Evolutionary conservation across 2,113 vertebrate species (phyloP).

Genomic region (Anolis sagrei): DNA sequence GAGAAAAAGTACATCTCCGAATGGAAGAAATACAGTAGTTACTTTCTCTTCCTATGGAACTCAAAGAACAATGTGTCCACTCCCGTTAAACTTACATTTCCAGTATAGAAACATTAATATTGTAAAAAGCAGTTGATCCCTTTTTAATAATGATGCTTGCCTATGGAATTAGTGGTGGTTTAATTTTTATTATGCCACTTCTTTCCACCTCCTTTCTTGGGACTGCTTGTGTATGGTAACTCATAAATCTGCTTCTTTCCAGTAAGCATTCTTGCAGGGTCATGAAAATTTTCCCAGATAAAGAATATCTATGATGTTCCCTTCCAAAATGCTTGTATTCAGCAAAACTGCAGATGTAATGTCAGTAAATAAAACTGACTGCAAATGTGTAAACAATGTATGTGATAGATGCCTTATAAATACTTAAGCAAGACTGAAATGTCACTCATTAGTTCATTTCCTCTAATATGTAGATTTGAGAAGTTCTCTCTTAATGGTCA

Average conservation of each 20-base stretch:
- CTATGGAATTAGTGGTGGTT: not conserved
- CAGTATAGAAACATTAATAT: not conserved
- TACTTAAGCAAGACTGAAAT: conserved; percentile 20
- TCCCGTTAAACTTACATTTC: not conserved
- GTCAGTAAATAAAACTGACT: conserved; percentile 13
- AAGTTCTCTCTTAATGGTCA: not conserved
- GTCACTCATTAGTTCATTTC: not conserved
- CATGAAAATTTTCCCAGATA: conserved; percentile 27
- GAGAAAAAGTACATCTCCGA: no score
- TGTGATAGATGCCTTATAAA: conserved; percentile 21
- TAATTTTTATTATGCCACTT: conserved; percentile 16
- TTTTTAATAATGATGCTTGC: not conserved
- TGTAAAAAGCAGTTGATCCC: not conserved
- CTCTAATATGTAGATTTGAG: not conserved
- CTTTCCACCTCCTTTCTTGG: not conserved
- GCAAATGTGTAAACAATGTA: not conserved
- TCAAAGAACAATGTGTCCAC: not conserved
- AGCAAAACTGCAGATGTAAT: conserved; percentile 37
- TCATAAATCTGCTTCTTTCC: conserved; percentile 32
- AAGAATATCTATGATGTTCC: conserved; percentile 22
- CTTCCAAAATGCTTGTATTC: conserved; percentile 15
- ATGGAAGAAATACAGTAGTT: not conserved
- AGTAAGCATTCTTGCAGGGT: conserved; percentile 4
- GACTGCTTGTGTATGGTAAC: not conserved
- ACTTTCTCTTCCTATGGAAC: not conserved